These are phyloP conservation scores for Chunga burmeisteri DNA, from an alignment of 2,113 vertebrate genomes.

Conservation along the genomic window DNA sequence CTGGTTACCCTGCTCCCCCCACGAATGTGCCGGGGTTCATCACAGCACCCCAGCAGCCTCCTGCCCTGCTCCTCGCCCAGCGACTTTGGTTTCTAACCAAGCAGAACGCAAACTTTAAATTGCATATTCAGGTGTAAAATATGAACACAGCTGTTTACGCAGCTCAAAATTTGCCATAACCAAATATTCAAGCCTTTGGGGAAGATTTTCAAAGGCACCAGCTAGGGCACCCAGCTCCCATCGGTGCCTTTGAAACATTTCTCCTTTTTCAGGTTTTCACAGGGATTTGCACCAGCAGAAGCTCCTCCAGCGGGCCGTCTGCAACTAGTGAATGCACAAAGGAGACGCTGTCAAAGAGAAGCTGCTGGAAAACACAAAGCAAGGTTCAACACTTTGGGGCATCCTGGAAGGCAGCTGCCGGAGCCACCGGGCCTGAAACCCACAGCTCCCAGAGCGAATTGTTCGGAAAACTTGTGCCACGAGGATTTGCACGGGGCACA, in stretches of 20 bases:
- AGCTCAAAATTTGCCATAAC: not conserved
- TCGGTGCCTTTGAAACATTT: not conserved
- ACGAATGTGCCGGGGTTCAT: accelerated
- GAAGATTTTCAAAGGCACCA: slow-evolving; percentile 12
- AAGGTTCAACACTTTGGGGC: not conserved
- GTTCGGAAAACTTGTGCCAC: not conserved
- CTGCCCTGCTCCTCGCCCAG: not conserved
- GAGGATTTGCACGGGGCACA: accelerated
- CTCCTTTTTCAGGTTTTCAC: not conserved
- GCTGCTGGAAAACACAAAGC: not conserved
- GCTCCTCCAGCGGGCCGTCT: slow-evolving; percentile 6
- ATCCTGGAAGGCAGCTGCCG: not conserved
- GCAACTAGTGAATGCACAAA: not conserved
- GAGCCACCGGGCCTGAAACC: not conserved
- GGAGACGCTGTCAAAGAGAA: slow-evolving; percentile 11
- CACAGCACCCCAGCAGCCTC: accelerated
- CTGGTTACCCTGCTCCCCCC: not conserved
- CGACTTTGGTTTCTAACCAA: not conserved
- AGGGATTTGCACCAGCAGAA: slow-evolving; percentile 12
- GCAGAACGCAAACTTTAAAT: not conserved
- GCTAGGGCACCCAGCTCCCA: slow-evolving; percentile 1
- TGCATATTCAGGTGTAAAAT: not conserved
- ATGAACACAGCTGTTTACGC: not conserved
- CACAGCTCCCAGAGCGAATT: not conserved
- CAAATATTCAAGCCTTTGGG: slow-evolving; percentile 34